Percentiles rank a stretch among this genome's conserved stretches.
These are phyloP conservation scores for Tachyglossus aculeatus DNA, from an alignment of 2,797 vertebrate genomes.

Conservation along the genomic window DNA sequence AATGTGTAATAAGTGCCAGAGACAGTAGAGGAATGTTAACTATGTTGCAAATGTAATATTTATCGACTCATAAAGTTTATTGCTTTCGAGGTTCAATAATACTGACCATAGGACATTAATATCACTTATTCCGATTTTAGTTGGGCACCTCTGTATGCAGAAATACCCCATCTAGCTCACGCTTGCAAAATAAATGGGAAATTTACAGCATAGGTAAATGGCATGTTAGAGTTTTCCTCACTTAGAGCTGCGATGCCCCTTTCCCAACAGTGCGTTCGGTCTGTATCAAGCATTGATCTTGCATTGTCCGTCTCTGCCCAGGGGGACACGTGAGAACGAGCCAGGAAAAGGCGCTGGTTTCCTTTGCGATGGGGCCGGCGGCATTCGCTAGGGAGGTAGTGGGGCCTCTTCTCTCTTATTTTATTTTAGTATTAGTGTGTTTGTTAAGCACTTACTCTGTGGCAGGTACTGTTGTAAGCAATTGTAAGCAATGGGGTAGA, in stretches of 20 bases:
- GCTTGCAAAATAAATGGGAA: conserved; percentile 74
- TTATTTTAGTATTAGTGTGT: background rate
- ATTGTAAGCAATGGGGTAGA: too few species aligned
- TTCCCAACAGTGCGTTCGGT: conserved; percentile 32
- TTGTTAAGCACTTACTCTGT: too few species aligned
- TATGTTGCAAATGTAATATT: conserved; percentile 84
- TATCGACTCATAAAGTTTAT: conserved; percentile 85
- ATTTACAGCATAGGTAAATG: conserved; percentile 67
- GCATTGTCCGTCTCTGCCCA: conserved; percentile 1
- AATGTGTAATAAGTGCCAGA: conserved; percentile 91
- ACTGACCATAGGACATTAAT: conserved; percentile 88
- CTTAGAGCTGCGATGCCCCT: conserved; percentile 22
- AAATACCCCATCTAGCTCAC: conserved; percentile 74
- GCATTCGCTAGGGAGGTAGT: too few species aligned
- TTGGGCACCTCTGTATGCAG: conserved; percentile 73
- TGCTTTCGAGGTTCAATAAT: conserved; percentile 85
- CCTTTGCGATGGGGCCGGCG: background rate
- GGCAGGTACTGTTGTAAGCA: too few species aligned
- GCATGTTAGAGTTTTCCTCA: conserved; percentile 48
- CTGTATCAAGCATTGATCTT: conserved; percentile 14
- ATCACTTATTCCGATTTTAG: conserved; percentile 81
- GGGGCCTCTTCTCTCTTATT: conserved; percentile 41
- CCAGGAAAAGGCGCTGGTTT: background rate
- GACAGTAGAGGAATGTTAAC: conserved; percentile 86
- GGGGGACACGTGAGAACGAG: background rate